Evolutionary conservation across 2,888 invertebrate species (phyloP).

Genomic region (Netelia virgata): DNA sequence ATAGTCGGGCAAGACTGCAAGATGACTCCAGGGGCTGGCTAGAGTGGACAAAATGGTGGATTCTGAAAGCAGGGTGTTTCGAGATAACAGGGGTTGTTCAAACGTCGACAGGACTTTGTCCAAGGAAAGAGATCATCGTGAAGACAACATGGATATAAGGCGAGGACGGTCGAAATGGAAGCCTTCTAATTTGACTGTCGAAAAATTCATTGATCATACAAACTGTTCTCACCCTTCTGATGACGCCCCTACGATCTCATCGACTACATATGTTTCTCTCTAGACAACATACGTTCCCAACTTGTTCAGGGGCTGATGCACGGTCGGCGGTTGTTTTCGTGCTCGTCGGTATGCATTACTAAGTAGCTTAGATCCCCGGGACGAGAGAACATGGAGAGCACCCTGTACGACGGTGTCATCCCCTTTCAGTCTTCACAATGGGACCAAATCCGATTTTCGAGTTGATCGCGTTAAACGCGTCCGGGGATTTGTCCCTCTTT

Average conservation of each 20-base stretch:
- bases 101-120: not conserved
- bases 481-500: slow-evolving; percentile 75
- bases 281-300: not conserved
- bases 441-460: slow-evolving; percentile 82
- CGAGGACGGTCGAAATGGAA: not conserved
- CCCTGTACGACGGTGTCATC: slow-evolving; percentile 63
- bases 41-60: not conserved
- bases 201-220: not conserved
- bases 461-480: slow-evolving; percentile 83
- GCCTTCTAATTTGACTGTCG: not conserved
- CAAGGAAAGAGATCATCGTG: not conserved
- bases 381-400: slow-evolving; percentile 2
- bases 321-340: slow-evolving; percentile 70
- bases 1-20: slow-evolving; percentile 6
- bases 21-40: not conserved
- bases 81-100: not conserved
- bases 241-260: not conserved
- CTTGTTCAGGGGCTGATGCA: not conserved
- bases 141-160: not conserved
- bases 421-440: slow-evolving; percentile 76
- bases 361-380: slow-evolving; percentile 75
- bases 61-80: not conserved
- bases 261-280: slow-evolving; percentile 2
- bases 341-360: slow-evolving; percentile 79
- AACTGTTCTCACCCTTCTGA: not conserved